phyloP scores from a whole-genome alignment of 2,888 invertebrate genomes.

The Stictocephala bisonia region DNA sequence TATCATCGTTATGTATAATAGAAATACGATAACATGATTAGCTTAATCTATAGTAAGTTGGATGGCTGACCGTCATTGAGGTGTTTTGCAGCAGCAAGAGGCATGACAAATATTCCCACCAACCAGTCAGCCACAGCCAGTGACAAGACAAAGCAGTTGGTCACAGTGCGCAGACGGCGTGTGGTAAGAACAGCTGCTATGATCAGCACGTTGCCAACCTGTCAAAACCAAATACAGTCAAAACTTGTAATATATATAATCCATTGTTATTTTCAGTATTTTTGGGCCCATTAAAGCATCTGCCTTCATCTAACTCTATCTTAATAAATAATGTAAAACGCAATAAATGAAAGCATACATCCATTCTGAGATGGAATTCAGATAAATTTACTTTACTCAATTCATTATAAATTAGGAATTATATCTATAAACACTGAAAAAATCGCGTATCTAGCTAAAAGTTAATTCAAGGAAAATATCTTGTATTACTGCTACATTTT shows the following conservation, averaged over 20 bases:
- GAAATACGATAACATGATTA: not conserved
- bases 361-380: no score
- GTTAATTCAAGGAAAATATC: no score
- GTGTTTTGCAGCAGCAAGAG: slow-evolving; percentile 91
- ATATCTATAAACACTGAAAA: no score
- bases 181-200: slow-evolving; percentile 90
- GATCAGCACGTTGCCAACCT: slow-evolving; percentile 88
- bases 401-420: no score
- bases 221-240: slow-evolving; percentile 47
- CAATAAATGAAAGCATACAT: no score
- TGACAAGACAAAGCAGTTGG: slow-evolving; percentile 96
- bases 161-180: slow-evolving; percentile 88
- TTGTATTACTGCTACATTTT: no score
- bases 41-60: not conserved
- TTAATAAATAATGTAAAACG: not conserved
- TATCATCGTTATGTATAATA: no score
- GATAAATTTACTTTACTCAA: no score
- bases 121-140: slow-evolving; percentile 93
- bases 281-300: no score
- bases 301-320: no score
- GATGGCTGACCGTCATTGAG: slow-evolving; percentile 65
- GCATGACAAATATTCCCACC: slow-evolving; percentile 95
- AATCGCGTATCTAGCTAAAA: no score
- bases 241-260: not conserved
- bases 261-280: not conserved